Conservation (phyloP, 1,140 invertebrate genomes). For the Orius insidiosus region DNA sequence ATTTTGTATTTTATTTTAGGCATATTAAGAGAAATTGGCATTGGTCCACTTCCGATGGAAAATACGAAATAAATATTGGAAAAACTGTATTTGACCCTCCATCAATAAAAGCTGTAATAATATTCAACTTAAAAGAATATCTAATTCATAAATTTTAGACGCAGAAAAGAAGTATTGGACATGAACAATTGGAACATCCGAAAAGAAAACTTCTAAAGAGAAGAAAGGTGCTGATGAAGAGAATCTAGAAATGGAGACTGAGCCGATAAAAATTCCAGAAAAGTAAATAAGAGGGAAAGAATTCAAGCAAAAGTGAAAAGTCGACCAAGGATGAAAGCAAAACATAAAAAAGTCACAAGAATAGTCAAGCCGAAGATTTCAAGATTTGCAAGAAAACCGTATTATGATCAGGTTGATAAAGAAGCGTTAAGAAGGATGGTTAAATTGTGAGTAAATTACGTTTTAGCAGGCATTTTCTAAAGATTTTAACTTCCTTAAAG, state of each 20-base stretch:
- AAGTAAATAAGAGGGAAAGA: too few species aligned
- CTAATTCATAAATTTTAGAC: too few species aligned
- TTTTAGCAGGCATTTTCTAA: too few species aligned
- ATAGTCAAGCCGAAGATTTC: slow-evolving; percentile 11
- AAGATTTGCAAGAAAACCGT: slow-evolving; percentile 21
- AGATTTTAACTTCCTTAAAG: too few species aligned
- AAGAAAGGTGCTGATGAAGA: neutral
- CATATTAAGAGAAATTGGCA: slow-evolving; percentile 55
- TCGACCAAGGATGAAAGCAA: neutral
- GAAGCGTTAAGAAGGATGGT: slow-evolving; percentile 44
- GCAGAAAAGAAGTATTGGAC: too few species aligned
- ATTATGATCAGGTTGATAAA: slow-evolving; percentile 48
- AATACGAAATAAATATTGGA: neutral
- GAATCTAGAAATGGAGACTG: neutral
- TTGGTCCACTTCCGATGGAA: slow-evolving; percentile 21
- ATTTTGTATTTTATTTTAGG: slow-evolving; percentile 16
- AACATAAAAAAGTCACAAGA: slow-evolving; percentile 8
- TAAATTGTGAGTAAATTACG: slow-evolving; percentile 39
- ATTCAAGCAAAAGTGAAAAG: neutral
- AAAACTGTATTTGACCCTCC: neutral
- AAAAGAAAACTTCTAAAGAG: too few species aligned
- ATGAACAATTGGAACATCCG: too few species aligned
- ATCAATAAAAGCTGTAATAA: slow-evolving; percentile 3
- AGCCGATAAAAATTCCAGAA: neutral
- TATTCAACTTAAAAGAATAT: too few species aligned